These are phyloP conservation scores for Orthonevra nobilis DNA, from an alignment of 2,888 invertebrate genomes.

Conservation along the genomic window DNA sequence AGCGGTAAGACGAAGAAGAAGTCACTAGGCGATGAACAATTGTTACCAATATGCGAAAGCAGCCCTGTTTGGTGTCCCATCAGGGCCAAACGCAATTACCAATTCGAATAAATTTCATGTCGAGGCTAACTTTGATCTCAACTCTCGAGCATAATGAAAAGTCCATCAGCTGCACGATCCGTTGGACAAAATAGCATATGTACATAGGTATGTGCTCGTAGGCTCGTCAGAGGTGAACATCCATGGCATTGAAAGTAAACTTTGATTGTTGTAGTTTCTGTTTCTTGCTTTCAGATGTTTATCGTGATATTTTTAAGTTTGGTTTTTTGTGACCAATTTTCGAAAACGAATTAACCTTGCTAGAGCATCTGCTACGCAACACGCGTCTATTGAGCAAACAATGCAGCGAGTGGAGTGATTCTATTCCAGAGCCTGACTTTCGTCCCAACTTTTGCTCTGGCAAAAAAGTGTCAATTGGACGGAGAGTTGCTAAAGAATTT, in stretches of 20 bases:
- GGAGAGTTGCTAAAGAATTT: too few relatives aligned
- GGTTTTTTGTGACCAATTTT: slow-evolving; percentile 18
- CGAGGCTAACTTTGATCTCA: slow-evolving; percentile 67
- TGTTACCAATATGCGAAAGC: slow-evolving; percentile 25
- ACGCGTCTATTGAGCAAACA: too few relatives aligned
- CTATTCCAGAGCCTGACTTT: too few relatives aligned
- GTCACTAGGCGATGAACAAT: slow-evolving; percentile 3
- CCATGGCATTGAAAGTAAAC: slow-evolving; percentile 11
- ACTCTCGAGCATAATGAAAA: slow-evolving; percentile 37
- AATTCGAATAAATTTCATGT: slow-evolving; percentile 66
- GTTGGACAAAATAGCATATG: slow-evolving; percentile 16
- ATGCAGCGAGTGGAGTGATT: too few relatives aligned
- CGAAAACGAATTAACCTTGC: slow-evolving; percentile 48
- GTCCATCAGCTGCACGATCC: slow-evolving; percentile 39
- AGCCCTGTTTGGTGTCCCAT: slow-evolving; percentile 44
- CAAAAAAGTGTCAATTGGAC: too few relatives aligned
- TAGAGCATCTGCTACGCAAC: slow-evolving; percentile 29
- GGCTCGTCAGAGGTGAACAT: slow-evolving; percentile 31
- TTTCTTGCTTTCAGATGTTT: slow-evolving; percentile 44
- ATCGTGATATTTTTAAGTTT: slow-evolving; percentile 30
- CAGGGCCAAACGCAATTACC: slow-evolving; percentile 59
- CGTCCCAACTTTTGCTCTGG: too few relatives aligned
- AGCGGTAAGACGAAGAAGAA: slow-evolving; percentile 9
- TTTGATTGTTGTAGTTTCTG: slow-evolving; percentile 35
- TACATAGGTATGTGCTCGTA: too few relatives aligned